Base-by-base conservation (phyloP, 2,888 invertebrate genomes). In the Heliconius charithonia region DNA sequence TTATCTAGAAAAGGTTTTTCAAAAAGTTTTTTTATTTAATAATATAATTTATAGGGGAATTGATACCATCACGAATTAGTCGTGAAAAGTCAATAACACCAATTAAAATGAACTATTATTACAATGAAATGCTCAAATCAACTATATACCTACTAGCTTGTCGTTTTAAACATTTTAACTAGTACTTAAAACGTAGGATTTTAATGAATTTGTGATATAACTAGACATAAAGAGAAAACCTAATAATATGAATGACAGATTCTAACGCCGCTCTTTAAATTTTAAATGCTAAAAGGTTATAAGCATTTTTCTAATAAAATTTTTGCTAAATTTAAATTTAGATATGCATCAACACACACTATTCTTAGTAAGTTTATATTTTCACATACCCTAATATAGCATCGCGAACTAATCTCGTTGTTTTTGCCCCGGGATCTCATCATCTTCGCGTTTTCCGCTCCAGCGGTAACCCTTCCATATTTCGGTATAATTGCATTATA, bases 381-480 rank as follows among this genome's bases (percentile, higher is more conserved):
- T n/a, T 12, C 10, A 59, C 3, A n/a, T 59, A 59, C 25, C 25
- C 37, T 73, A 63, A 74, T 37, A 74, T 63, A 75, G 27, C 77
- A 51, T 79, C 72, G 75, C 67, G 66, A 70, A 79, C 62, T 71
- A 77, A 77, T 81, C 76, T 79, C 62, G 62, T 69, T 79, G 67
- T 72, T 76, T 69, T 59, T 13, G 75, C 76, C 81, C 71, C 76
- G 25, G 73, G 79, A 65, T 63, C 75, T 79, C 79, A 74, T 81
- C 79, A 75, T 67, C 69, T 56, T 29, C 37, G 71, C 41, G 76
- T 75, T 81, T 82, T 81, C 79, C 80, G 81, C 80, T 76, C 67
- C 75, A 81, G 63, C 78, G 70, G 72, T 70, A 79, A 81, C 82
- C 27, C n/a, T 82, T 76, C 75, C 41, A 66, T 71, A 75, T 65